Base-by-base conservation (phyloP, 2,888 invertebrate genomes). In the Dicranocentrus wangi region DNA sequence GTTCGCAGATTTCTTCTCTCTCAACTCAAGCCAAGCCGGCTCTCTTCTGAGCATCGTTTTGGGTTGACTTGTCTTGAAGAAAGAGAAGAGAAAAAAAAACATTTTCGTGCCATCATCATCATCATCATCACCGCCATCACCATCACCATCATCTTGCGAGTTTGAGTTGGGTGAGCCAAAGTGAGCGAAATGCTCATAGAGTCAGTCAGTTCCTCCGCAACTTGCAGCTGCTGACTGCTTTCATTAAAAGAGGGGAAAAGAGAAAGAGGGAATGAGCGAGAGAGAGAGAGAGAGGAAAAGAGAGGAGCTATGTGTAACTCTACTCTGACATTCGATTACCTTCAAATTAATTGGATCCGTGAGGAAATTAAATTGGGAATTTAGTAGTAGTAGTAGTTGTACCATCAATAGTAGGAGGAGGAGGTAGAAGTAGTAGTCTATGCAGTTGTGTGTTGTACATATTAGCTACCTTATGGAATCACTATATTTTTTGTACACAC, bases 261-360 rank as follows among this genome's bases (percentile, higher is more conserved):
- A 75, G 75, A 65, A 66, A 75, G 66, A 66, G 63, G 21, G 47
- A 61, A 63, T 53, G 75, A 76, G 60, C 27, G 39, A 75, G 55
- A 58, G 63, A 72, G 65, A 68, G 60, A 63, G 63, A 72, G 65
- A 73, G 73, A 66, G 75, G 58, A 39, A 77, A 69, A 61, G 69
- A 77, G 61, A 77, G 75, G 75, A 75, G 75, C 75, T 77, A 77
- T 77, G 76, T 77, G 76, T 77, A 77, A 77, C 76, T 77, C 76
- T 77, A 75, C 75, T 66, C 75, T 75, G 75, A 75, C 75, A 75
- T 75, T 75, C 75, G 75, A 75, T 75, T 75, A 75, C 75, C 75
- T 75, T 75, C 75, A 75, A 75, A 75, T 75, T 75, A 75, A 75
- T 75, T 75, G 75, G 75, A 75, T 75, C 75, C 75, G 75, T 75